Evolutionary conservation across 2,113 vertebrate genomes (phyloP), one percentile per base, ranked within the genome.

Genomic region (Pygoscelis adeliae): DNA sequence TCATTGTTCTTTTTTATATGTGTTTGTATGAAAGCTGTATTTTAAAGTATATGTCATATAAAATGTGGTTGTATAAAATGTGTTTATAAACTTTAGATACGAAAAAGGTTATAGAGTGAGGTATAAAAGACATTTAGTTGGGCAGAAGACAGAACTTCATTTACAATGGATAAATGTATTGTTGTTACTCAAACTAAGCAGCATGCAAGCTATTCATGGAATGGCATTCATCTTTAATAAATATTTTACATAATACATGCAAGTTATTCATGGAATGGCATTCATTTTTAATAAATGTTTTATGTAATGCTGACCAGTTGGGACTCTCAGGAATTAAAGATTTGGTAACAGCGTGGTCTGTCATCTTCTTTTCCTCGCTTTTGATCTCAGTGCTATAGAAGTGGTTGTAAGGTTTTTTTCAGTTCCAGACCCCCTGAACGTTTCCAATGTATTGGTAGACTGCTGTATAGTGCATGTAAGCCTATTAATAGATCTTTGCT

Each of bases 151-250:
- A 89, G 91, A 91, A 93, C 52, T 96, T 79, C 21, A 56, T 72
- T 88, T 88, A 52, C 27, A 47, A 27, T 12, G 82, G 74, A 83
- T 88, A 89, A 95, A 83, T n/a, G 34, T 6, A 56, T 66, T 77
- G 2, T 84, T 93, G 76, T 86, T 95, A 62, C 25, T 85, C 58
- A 77, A 58, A 69, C 53, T 56, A 56, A 90, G 67, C 62, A 74
- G 80, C 89, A 87, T 32, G 86, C 70, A 71, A 69, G 90, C 49
- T 93, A 88, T 96, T 96, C 13, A 29, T 67, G 82, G 94, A 96
- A 94, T 94, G 92, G 40, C 47, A 93, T 94, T 95, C 77, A 42
- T 55, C 70, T 91, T 93, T 72, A 93, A 46, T 87, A 91, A 91
- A 83, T 92, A 81, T 61, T 93, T 87, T 87, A 91, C 63, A 69